phyloP scores from a whole-genome alignment of 2,888 invertebrate genomes.

The Drosophila neutralis region DNA sequence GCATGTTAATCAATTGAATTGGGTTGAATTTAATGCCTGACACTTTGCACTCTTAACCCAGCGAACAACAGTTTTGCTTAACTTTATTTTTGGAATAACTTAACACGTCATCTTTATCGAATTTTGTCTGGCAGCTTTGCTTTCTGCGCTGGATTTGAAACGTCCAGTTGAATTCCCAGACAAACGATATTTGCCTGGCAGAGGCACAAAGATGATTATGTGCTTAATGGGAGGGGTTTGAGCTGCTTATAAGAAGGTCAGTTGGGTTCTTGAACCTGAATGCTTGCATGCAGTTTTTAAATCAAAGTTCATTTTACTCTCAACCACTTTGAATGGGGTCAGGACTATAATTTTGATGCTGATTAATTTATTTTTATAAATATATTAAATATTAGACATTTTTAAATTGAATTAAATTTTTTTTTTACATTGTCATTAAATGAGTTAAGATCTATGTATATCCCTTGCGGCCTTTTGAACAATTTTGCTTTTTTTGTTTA shows the following conservation, averaged over 20 bases:
- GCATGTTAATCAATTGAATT: slow-evolving; percentile 14
- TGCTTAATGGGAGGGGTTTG: neutral
- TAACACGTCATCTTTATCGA: slow-evolving; percentile 24
- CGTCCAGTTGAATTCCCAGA: slow-evolving; percentile 30
- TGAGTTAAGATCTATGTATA: neutral
- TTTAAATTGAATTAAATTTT: neutral
- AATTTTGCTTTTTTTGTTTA: neutral
- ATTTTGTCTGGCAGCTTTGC: slow-evolving; percentile 12
- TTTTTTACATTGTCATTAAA: neutral
- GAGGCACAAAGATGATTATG: slow-evolving; percentile 37
- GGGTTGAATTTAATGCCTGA: neutral
- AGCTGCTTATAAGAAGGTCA: slow-evolving; percentile 5
- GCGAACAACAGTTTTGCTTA: slow-evolving; percentile 1
- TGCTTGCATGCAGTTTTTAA: neutral
- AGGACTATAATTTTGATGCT: neutral
- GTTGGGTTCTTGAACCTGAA: slow-evolving; percentile 20
- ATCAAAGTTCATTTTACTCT: neutral
- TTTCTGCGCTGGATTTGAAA: slow-evolving; percentile 34
- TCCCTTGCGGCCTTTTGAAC: neutral
- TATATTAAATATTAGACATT: neutral
- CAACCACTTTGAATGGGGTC: neutral
- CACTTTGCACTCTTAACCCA: neutral
- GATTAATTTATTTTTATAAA: neutral
- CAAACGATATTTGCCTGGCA: slow-evolving; percentile 7
- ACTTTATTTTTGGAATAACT: slow-evolving; percentile 1